A percentile compares a stretch with the other conserved stretches of the same genome.
phyloP scores from a whole-genome alignment of 2,888 invertebrate species.

The Harpalus rufipes region DNA sequence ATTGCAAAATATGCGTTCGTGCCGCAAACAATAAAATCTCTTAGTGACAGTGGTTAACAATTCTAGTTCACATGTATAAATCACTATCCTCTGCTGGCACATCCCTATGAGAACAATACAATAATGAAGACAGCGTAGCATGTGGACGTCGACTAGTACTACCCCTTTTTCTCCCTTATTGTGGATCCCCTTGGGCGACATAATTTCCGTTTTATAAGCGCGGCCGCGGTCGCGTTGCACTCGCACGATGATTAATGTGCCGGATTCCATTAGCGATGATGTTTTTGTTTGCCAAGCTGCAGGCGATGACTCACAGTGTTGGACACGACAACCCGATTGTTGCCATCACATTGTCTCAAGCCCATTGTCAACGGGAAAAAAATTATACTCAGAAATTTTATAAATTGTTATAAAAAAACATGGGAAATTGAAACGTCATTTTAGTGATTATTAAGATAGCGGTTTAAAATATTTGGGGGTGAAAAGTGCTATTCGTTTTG shows the following conservation, averaged over 20 bases:
- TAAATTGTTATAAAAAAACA: too few species aligned
- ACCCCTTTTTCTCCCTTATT: constrained; percentile 73
- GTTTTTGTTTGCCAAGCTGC: constrained; percentile 74
- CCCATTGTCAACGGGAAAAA: neutral
- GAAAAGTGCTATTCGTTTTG: too few species aligned
- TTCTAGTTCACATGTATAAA: neutral
- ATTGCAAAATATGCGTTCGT: neutral
- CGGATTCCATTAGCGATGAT: constrained; percentile 76
- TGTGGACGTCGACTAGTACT: neutral
- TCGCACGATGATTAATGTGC: constrained; percentile 75
- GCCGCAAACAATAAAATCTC: neutral
- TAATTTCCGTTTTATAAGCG: constrained; percentile 77
- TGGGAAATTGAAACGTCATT: too few species aligned
- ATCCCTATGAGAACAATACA: constrained; percentile 29
- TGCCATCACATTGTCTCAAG: neutral
- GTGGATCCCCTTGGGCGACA: constrained; percentile 75
- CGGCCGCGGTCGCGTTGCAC: constrained; percentile 68
- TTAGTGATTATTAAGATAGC: too few species aligned
- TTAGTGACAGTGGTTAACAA: neutral
- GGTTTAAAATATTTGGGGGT: too few species aligned
- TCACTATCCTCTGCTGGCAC: neutral
- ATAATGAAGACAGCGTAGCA: constrained; percentile 27
- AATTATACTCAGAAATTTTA: too few species aligned
- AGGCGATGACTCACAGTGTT: constrained; percentile 71
- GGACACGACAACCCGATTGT: constrained; percentile 15